phyloP scores from a whole-genome alignment of 2,113 vertebrate genomes.

The Pseudonaja textilis region DNA sequence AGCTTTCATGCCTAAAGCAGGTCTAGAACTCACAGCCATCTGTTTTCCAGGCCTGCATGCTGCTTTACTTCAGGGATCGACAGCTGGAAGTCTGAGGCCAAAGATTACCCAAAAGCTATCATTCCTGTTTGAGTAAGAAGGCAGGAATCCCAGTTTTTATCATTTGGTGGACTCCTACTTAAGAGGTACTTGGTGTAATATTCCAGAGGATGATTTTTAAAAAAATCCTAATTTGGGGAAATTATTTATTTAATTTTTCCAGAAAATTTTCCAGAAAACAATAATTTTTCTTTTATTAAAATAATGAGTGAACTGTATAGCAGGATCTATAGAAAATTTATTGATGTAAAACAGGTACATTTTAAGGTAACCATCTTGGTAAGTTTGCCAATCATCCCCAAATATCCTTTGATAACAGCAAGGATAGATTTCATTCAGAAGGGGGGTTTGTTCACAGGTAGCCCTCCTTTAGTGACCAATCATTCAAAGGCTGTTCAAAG shows the following conservation, averaged over 20 bases:
- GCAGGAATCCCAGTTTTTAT: background rate
- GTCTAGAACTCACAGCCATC: too few relatives aligned
- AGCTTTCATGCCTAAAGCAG: too few relatives aligned
- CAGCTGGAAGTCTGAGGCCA: background rate
- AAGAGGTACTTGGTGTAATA: background rate
- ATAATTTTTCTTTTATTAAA: background rate
- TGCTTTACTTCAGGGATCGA: background rate
- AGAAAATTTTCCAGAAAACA: background rate
- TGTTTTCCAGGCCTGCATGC: too few relatives aligned
- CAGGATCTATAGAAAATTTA: background rate
- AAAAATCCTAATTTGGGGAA: background rate
- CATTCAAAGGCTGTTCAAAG: background rate
- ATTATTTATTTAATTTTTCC: background rate
- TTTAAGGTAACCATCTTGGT: background rate
- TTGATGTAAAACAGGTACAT: background rate
- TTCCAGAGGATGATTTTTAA: background rate
- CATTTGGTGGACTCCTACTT: background rate
- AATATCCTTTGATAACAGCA: background rate
- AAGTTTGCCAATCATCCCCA: background rate
- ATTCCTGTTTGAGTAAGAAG: background rate
- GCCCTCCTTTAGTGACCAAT: background rate
- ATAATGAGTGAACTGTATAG: background rate
- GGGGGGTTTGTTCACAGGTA: background rate
- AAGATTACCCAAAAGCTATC: background rate
- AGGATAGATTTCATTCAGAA: background rate